Conservation (phyloP, 2,888 invertebrate genomes). For the Hipparchia sbordonii region DNA sequence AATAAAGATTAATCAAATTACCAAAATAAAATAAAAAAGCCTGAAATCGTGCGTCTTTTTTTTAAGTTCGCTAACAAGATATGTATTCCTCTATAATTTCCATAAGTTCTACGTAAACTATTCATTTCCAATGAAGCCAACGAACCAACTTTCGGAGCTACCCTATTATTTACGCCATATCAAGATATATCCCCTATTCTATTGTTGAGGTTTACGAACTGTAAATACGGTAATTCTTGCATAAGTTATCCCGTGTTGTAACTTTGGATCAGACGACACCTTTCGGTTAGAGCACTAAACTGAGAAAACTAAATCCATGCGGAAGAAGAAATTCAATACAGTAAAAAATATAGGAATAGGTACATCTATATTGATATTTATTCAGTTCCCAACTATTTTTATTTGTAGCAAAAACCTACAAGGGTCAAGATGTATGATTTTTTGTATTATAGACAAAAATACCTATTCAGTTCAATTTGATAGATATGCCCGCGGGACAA, state of each 20-base stretch:
- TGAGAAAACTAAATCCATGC: too few relatives aligned
- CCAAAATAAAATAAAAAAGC: too few relatives aligned
- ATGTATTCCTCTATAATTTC: neutral
- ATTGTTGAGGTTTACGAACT: neutral
- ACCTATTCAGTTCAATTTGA: slow-evolving; percentile 26
- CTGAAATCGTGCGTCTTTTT: too few relatives aligned
- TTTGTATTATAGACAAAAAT: slow-evolving; percentile 31
- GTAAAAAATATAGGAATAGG: neutral
- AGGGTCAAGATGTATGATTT: slow-evolving; percentile 36
- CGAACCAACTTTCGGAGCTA: slow-evolving; percentile 23
- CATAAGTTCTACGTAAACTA: neutral
- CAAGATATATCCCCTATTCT: neutral
- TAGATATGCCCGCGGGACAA: slow-evolving; percentile 22
- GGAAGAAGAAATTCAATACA: neutral
- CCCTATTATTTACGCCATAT: slow-evolving; percentile 32
- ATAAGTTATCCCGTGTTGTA: too few relatives aligned
- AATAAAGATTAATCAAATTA: too few relatives aligned
- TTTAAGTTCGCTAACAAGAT: too few relatives aligned
- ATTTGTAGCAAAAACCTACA: slow-evolving; percentile 27
- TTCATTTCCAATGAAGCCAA: slow-evolving; percentile 26
- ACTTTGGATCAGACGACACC: too few relatives aligned
- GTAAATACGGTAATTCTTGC: too few relatives aligned
- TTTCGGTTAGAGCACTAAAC: too few relatives aligned
- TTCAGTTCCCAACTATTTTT: slow-evolving; percentile 5
- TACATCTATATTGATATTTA: slow-evolving; percentile 27